Evolutionary conservation across 2,797 vertebrate species (phyloP), one percentile per base, ranked within the genome.

Genomic region (Clarias platycephalus): DNA sequence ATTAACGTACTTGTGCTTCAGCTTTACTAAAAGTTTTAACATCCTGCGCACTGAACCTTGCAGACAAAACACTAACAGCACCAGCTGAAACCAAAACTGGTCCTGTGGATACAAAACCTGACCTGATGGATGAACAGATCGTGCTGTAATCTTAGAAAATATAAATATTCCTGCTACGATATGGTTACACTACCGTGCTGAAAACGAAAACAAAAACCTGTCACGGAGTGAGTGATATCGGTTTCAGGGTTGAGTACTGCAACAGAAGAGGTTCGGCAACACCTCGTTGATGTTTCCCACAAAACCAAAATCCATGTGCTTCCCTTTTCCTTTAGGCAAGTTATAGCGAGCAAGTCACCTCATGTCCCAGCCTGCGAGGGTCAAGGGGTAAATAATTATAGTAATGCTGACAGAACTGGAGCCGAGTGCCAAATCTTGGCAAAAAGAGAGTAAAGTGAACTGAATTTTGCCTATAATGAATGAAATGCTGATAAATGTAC

Each of bases 261-360:
- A 68, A 40, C 80, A 75, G 34, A 75, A 83, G 79, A 71, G 60
- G 74, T 86, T 71, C 85, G 34, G n/a, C 76, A 87, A 88, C 84
- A 85, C 2, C 81, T 63, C 66, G 81, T 60, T 87, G 37, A 83
- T 83, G 91, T 89, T 88, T 89, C 81, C 68, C 62, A 76, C 86
- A 82, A 57, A 44, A 81, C 83, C 81, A 57, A 37, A 71, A 85
- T 74, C 80, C 58, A 66, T 58, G 81, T 64, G 63, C 58, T 72
- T 84, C 71, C 58, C 34, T 44, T 74, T 58, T 62, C 76, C 44
- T 83, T 26, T 26, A 31, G 76, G 78, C 20, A 74, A 66, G 71
- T 24, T 71, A 84, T 18, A n/a, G 84, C 15, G 13, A 37, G 28
- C 28, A n/a, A 34, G 78, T 44, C 7, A 71, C 62, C 40, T 44